phyloP scores from a whole-genome alignment of 2,113 vertebrate species.

The Balaenoptera acutorostrata region DNA sequence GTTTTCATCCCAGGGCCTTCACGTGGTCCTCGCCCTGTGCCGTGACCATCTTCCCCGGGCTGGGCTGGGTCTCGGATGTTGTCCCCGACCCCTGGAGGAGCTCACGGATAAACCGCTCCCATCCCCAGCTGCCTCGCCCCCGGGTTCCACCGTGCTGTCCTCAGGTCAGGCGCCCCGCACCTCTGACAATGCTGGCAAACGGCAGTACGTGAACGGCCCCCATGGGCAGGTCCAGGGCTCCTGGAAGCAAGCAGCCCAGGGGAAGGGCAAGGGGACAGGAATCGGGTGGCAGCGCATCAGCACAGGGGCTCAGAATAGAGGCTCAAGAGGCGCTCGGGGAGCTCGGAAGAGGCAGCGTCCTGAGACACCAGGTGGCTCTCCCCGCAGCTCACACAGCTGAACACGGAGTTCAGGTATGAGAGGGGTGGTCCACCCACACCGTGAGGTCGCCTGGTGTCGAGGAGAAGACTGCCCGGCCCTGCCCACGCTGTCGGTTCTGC shows the following conservation, averaged over 20 bases:
- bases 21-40: background rate
- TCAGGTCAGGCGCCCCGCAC: accelerated
- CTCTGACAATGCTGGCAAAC: accelerated
- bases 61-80: background rate
- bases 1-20: background rate
- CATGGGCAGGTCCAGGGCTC: background rate
- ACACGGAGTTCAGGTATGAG: accelerated
- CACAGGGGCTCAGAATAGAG: background rate
- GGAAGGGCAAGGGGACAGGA: background rate
- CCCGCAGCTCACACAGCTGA: background rate
- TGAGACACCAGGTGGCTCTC: accelerated
- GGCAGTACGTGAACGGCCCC: accelerated
- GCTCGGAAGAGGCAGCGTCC: accelerated
- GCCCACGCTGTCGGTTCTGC: background rate
- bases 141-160: background rate
- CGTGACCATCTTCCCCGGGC: background rate
- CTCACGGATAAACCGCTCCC: accelerated
- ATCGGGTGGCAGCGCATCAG: background rate
- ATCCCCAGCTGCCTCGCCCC: accelerated
- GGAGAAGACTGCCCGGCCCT: background rate
- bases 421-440: accelerated
- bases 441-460: accelerated
- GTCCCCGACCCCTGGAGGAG: background rate
- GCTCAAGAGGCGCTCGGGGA: accelerated
- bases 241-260: accelerated